Conservation (phyloP, 2,113 vertebrate genomes). For the Antechinus stuartii region DNA sequence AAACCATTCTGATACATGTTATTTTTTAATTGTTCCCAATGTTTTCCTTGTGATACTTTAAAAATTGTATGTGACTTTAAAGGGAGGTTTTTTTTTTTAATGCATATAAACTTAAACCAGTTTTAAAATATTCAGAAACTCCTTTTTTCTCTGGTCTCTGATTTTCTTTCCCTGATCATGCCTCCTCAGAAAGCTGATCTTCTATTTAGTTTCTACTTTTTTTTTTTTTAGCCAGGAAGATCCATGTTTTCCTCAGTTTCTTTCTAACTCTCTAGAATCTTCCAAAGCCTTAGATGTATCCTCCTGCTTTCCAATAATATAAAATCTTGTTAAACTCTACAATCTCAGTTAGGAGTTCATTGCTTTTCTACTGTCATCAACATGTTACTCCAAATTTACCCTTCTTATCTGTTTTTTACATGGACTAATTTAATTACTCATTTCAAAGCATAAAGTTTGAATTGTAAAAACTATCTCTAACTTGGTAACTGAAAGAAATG, state of each 20-base stretch:
- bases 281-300: background rate
- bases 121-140: background rate
- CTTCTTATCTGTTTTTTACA: background rate
- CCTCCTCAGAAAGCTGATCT: background rate
- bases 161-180: background rate
- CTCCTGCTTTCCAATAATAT: background rate
- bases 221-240: background rate
- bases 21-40: background rate
- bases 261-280: background rate
- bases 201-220: background rate
- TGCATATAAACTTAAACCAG: background rate
- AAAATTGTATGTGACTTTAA: background rate
- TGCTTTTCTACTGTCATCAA: background rate
- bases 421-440: background rate
- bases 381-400: background rate
- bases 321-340: background rate
- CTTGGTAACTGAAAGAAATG: background rate
- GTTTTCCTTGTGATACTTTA: background rate
- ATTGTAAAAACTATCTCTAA: background rate
- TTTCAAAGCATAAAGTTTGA: background rate
- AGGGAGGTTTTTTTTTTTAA: background rate
- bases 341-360: background rate
- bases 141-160: background rate
- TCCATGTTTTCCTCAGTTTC: background rate
- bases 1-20: background rate